These are phyloP conservation scores for Chelidonichthys spinosus DNA, from an alignment of 2,797 vertebrate species.

Conservation along the genomic window DNA sequence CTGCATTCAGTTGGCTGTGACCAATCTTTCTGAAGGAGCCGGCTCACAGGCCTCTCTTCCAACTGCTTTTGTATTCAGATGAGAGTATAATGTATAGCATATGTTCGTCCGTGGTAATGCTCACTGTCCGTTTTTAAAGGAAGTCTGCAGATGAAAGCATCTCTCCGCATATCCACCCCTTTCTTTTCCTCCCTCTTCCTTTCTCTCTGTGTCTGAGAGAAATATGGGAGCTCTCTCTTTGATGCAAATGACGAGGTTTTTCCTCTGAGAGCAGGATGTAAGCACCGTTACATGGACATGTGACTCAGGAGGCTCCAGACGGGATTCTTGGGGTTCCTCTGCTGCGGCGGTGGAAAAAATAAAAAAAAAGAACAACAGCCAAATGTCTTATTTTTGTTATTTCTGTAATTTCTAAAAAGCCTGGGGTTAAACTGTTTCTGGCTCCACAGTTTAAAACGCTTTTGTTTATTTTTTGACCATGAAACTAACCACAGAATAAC, in stretches of 20 bases:
- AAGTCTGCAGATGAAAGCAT: conserved; percentile 86
- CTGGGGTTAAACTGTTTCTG: conserved; percentile 83
- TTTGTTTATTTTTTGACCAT: conserved; percentile 89
- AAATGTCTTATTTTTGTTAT: conserved; percentile 84
- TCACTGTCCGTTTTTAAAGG: conserved; percentile 83
- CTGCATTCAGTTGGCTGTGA: conserved; percentile 72
- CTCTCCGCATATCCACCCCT: conserved; percentile 75
- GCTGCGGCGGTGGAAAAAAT: conserved; percentile 38
- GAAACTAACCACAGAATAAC: conserved; percentile 86
- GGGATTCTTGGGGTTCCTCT: conserved; percentile 84
- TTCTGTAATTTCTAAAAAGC: conserved; percentile 83
- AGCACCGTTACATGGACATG: conserved; percentile 77
- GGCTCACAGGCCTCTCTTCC: conserved; percentile 63
- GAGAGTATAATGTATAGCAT: conserved; percentile 79
- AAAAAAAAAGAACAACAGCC: conserved; percentile 74
- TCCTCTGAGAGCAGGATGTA: conserved; percentile 71
- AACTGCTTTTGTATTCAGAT: conserved; percentile 85
- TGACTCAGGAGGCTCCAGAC: conserved; percentile 85
- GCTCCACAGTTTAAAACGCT: conserved; percentile 81
- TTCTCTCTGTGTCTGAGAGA: conserved; percentile 63
- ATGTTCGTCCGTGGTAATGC: conserved; percentile 72
- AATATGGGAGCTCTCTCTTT: conserved; percentile 80
- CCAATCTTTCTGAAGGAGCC: conserved; percentile 74
- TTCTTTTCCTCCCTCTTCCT: conserved; percentile 37
- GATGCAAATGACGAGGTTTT: conserved; percentile 81